Conservation (phyloP, 2,888 invertebrate genomes). For the Scaptomyza tumidula region DNA sequence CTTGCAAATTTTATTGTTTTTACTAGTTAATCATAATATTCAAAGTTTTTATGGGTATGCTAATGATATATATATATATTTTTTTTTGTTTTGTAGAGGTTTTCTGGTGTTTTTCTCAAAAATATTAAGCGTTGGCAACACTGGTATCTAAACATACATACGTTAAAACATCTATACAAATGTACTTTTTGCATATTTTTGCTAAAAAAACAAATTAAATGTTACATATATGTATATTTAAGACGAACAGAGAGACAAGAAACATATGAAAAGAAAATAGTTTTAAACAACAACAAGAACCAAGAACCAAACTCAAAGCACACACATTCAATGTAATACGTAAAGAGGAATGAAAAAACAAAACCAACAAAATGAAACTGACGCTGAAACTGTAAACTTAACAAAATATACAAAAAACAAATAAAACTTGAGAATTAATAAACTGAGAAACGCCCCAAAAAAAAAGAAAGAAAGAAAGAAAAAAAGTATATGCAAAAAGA, state of each 20-base stretch:
- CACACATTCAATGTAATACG: conserved; percentile 19
- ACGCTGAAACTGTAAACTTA: conserved; percentile 57
- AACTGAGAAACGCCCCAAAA: conserved; percentile 36
- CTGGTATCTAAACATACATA: not conserved
- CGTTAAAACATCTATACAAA: not conserved
- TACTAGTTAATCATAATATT: too few relatives aligned
- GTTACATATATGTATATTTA: conserved; percentile 33
- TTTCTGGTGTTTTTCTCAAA: not conserved
- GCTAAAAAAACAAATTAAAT: conserved; percentile 9
- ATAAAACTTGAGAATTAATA: not conserved
- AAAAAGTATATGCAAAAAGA: conserved; percentile 36
- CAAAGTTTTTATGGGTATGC: too few relatives aligned
- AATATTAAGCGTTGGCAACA: not conserved
- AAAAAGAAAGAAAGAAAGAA: conserved; percentile 5
- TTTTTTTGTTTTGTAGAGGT: too few relatives aligned
- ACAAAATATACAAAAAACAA: conserved; percentile 14
- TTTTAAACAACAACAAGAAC: not conserved
- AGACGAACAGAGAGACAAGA: conserved; percentile 35
- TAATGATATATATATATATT: too few relatives aligned
- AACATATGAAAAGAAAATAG: conserved; percentile 23
- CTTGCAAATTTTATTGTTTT: too few relatives aligned
- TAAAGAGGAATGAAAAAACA: conserved; percentile 12
- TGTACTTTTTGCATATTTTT: conserved; percentile 4
- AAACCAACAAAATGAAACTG: conserved; percentile 32
- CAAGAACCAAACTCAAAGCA: conserved; percentile 41